Percentiles rank a stretch among this genome's conserved stretches.
phyloP scores from a whole-genome alignment of 2,797 vertebrate species.

The Thaleichthys pacificus region DNA sequence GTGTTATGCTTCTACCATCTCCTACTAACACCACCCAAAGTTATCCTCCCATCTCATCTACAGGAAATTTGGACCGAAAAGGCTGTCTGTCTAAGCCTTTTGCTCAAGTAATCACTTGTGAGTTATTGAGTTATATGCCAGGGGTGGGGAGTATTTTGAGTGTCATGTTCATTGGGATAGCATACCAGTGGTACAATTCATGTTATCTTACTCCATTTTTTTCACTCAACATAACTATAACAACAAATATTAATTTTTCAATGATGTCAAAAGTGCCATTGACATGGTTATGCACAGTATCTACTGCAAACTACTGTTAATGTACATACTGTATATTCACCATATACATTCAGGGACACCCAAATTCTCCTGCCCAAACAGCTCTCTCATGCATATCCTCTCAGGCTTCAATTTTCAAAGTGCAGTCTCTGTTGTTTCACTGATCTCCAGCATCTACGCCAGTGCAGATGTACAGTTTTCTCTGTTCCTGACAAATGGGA shows the following conservation, averaged over 20 bases:
- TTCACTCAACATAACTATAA: no score
- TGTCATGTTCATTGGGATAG: no score
- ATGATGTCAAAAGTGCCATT: not conserved
- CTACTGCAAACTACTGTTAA: not conserved
- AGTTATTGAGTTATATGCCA: no score
- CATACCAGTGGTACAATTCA: no score
- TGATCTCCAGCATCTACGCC: not conserved
- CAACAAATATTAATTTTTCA: no score
- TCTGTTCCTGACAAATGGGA: conserved; percentile 5
- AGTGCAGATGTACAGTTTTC: not conserved
- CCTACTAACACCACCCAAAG: not conserved
- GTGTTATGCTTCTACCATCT: not conserved
- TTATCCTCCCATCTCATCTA: not conserved
- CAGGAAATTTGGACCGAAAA: no score
- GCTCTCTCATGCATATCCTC: not conserved
- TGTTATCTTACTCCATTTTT: no score
- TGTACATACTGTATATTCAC: no score
- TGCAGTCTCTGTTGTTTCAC: not conserved
- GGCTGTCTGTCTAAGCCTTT: no score
- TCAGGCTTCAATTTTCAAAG: not conserved
- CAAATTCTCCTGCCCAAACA: no score
- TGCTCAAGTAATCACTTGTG: no score
- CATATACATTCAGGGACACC: not conserved
- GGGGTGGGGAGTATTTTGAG: no score
- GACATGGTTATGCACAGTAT: not conserved